Evolutionary conservation across 2,888 invertebrate species (phyloP).

Genomic region (Caenorhabditis sp.): DNA sequence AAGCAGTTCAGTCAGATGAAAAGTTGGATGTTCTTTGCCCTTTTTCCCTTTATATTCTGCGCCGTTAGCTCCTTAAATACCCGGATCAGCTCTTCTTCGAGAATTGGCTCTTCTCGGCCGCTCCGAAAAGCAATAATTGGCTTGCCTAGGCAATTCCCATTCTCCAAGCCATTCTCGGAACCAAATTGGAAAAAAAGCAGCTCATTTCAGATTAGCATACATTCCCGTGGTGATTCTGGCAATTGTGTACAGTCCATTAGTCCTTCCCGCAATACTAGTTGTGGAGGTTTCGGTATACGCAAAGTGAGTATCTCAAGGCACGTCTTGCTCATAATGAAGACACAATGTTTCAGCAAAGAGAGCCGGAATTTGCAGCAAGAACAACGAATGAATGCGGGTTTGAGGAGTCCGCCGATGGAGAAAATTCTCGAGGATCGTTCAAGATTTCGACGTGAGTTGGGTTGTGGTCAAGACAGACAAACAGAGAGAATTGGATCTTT

Average conservation of each 20-base stretch:
- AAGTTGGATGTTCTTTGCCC: background rate
- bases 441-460: slow-evolving; percentile 11
- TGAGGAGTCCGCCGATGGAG: slow-evolving; percentile 24
- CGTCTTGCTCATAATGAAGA: too few species aligned
- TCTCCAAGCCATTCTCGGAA: too few species aligned
- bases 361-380: background rate
- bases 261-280: background rate
- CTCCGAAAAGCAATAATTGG: too few species aligned
- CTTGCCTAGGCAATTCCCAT: too few species aligned
- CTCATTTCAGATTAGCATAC: slow-evolving; percentile 18
- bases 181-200: background rate
- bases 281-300: slow-evolving; percentile 1
- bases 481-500: background rate
- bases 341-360: slow-evolving; percentile 5
- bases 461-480: background rate
- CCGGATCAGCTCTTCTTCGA: too few species aligned
- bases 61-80: too few species aligned
- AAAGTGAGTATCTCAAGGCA: slow-evolving; percentile 1
- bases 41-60: too few species aligned
- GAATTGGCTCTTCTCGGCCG: too few species aligned
- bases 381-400: background rate
- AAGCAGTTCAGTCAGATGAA: too few species aligned
- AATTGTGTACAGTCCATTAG: slow-evolving; percentile 7
- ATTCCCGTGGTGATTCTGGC: background rate
- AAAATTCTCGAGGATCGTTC: slow-evolving; percentile 18